These are phyloP conservation scores for Oscheius sp. DNA, from an alignment of 2,888 invertebrate species.

Conservation along the genomic window DNA sequence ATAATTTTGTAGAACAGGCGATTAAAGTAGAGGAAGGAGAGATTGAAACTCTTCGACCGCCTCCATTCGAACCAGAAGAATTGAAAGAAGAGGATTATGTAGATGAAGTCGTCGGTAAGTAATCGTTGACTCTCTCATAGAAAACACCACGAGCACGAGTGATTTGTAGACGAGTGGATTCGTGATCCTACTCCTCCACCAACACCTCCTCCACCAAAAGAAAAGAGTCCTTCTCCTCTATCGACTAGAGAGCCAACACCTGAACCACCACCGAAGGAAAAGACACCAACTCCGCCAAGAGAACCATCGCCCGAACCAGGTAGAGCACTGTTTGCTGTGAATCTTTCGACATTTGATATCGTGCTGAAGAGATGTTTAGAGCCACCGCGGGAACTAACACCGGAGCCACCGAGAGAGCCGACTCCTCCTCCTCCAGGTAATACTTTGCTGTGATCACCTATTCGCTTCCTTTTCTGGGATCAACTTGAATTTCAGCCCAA, in stretches of 20 bases:
- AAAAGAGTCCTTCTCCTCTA: conserved; percentile 36
- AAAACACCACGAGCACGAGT: conserved; percentile 12
- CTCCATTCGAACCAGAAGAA: conserved; percentile 60
- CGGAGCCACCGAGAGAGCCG: conserved; percentile 34
- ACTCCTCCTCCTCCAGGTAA: conserved; percentile 28
- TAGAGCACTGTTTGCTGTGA: too few species aligned
- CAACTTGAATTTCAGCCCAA: too few species aligned
- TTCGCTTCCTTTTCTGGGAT: too few species aligned
- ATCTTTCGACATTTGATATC: too few species aligned
- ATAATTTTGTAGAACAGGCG: conserved; percentile 68
- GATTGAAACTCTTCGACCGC: conserved; percentile 64
- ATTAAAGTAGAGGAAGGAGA: conserved; percentile 68
- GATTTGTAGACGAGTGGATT: conserved; percentile 55
- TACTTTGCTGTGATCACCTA: too few species aligned
- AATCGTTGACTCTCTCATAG: not conserved
- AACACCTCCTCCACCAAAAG: conserved; percentile 41
- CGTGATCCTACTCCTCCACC: conserved; percentile 61
- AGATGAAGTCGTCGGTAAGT: conserved; percentile 29
- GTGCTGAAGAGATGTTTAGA: too few species aligned
- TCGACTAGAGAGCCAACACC: conserved; percentile 31
- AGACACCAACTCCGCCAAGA: too few species aligned
- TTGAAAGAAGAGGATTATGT: conserved; percentile 29
- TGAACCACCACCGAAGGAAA: conserved; percentile 33
- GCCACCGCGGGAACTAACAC: conserved; percentile 42
- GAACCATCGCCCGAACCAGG: conserved; percentile 36